Evolutionary conservation across 2,888 invertebrate genomes (phyloP).

Genomic region (Drosophila meridionalis): DNA sequence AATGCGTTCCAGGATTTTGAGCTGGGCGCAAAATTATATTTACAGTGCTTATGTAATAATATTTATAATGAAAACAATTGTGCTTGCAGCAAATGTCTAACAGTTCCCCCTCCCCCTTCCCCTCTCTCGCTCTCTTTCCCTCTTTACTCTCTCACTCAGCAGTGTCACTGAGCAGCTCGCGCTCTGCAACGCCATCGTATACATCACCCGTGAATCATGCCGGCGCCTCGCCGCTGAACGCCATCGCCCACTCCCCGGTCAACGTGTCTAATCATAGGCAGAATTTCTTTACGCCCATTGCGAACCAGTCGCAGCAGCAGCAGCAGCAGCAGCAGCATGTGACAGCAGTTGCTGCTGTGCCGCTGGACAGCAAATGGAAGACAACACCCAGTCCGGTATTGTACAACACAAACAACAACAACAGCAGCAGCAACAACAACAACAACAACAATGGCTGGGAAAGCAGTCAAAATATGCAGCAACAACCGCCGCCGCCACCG

Average conservation of each 20-base stretch:
- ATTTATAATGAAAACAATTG: slow-evolving; percentile 15
- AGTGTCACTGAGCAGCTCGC: slow-evolving; percentile 97
- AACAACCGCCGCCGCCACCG: slow-evolving; percentile 66
- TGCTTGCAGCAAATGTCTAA: slow-evolving; percentile 15
- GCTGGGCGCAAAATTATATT: slow-evolving; percentile 83
- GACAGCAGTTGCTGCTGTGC: slow-evolving; percentile 46
- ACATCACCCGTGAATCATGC: slow-evolving; percentile 90
- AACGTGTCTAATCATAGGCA: slow-evolving; percentile 90
- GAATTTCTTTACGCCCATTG: slow-evolving; percentile 96
- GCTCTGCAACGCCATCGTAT: slow-evolving; percentile 96
- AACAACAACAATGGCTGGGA: slow-evolving; percentile 52
- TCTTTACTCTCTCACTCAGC: slow-evolving; percentile 43
- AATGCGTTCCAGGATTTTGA: slow-evolving; percentile 82
- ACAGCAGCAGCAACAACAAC: slow-evolving; percentile 50
- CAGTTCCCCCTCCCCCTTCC: not conserved
- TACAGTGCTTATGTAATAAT: slow-evolving; percentile 84
- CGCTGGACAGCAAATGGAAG: slow-evolving; percentile 34
- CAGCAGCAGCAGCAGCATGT: slow-evolving; percentile 36
- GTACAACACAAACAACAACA: slow-evolving; percentile 77
- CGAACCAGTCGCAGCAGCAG: slow-evolving; percentile 61
- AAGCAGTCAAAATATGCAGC: slow-evolving; percentile 31
- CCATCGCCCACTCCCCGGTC: slow-evolving; percentile 87
- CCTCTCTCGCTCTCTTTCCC: slow-evolving; percentile 3
- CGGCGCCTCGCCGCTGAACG: slow-evolving; percentile 88
- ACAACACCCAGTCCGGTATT: slow-evolving; percentile 84